phyloP scores from a whole-genome alignment of 2,113 vertebrate species.

The Pelodiscus sinensis region DNA sequence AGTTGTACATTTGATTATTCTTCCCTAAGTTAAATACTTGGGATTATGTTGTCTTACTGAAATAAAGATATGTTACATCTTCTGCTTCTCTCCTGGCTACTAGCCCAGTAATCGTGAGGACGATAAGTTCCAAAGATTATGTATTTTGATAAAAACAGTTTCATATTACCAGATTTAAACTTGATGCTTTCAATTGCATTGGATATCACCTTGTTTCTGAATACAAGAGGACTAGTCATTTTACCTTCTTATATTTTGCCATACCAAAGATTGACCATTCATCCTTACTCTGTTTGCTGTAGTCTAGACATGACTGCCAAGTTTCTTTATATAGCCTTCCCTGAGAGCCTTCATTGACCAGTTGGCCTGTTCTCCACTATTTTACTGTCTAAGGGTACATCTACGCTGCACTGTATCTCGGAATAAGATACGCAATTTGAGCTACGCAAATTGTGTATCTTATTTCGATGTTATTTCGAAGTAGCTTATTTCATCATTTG shows the following conservation, averaged over 20 bases:
- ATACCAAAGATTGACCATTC: not conserved
- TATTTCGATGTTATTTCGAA: too few species aligned
- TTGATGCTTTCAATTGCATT: not conserved
- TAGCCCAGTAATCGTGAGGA: not conserved
- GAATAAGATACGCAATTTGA: too few species aligned
- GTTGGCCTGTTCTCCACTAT: slow-evolving; percentile 18
- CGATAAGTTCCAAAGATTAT: not conserved
- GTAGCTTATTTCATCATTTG: too few species aligned
- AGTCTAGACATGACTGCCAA: not conserved
- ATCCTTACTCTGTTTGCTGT: not conserved
- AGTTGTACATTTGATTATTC: not conserved
- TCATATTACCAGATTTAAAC: slow-evolving; percentile 10
- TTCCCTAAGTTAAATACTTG: not conserved
- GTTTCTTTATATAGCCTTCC: not conserved
- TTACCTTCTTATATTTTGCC: not conserved
- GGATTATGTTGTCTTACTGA: not conserved
- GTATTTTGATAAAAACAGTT: not conserved
- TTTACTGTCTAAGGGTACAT: not conserved
- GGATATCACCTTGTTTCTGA: not conserved
- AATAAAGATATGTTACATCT: not conserved
- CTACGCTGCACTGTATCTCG: too few species aligned
- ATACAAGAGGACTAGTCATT: not conserved
- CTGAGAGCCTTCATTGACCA: not conserved
- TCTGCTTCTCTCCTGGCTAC: not conserved
- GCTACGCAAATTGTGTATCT: too few species aligned